Conservation (phyloP, 2,797 vertebrate species). For the Ctenopoma multispine region DNA sequence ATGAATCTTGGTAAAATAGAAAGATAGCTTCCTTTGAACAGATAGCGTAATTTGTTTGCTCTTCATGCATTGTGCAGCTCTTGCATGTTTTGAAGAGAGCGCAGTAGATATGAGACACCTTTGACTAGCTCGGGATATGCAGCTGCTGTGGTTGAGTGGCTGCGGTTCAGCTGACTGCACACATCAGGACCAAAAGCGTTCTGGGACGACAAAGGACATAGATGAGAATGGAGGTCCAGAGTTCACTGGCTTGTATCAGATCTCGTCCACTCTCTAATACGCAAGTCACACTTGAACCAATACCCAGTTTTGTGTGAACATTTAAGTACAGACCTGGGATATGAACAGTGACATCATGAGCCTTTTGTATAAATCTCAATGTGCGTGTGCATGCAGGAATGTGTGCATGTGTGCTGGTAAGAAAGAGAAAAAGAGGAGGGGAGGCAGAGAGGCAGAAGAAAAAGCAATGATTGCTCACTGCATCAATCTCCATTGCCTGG, state of each 20-base stretch:
- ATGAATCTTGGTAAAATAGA: conserved; percentile 1
- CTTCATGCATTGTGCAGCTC: conserved; percentile 14
- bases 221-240: conserved; percentile 53
- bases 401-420: background rate
- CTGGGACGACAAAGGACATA: conserved; percentile 56
- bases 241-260: conserved; percentile 57
- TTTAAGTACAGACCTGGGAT: background rate
- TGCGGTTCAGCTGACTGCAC: conserved; percentile 67
- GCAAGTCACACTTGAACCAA: background rate
- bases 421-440: background rate
- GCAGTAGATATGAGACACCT: conserved; percentile 34
- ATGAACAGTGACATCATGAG: conserved; percentile 26
- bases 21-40: conserved; percentile 13
- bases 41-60: conserved; percentile 31
- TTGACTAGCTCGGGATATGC: conserved; percentile 41
- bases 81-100: conserved; percentile 22
- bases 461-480: conserved; percentile 16
- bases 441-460: conserved; percentile 16
- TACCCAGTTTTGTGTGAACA: conserved; percentile 29
- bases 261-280: conserved; percentile 32
- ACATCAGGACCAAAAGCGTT: conserved; percentile 55
- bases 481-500: conserved; percentile 62
- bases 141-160: conserved; percentile 49
- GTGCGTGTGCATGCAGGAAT: conserved; percentile 1
- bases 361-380: conserved; percentile 9